Evolutionary conservation across 2,888 invertebrate genomes (phyloP).

Genomic region (Diarsia brunnea): DNA sequence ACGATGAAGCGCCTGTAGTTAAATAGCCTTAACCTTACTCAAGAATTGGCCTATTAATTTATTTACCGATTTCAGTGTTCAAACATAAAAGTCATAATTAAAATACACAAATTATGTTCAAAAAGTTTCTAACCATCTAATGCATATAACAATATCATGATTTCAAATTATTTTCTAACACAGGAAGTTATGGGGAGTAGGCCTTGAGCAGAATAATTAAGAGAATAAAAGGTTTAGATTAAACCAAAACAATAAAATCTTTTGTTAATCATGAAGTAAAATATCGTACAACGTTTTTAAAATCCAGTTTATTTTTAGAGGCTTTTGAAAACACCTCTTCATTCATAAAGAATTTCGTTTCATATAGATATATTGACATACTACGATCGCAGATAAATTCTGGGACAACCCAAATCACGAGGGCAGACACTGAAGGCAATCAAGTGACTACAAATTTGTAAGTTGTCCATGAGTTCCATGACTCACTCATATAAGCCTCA

Average conservation of each 20-base stretch:
- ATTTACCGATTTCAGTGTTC: too few species aligned
- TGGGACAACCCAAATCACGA: slow-evolving; percentile 19
- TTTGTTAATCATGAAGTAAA: not conserved
- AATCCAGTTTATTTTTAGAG: not conserved
- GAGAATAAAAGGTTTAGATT: too few species aligned
- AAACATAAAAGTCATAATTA: not conserved
- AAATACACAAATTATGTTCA: not conserved
- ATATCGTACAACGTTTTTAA: not conserved
- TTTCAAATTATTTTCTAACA: not conserved
- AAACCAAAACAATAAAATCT: not conserved
- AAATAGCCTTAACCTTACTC: too few species aligned
- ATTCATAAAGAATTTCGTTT: not conserved
- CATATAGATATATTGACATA: not conserved
- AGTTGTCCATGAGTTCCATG: slow-evolving; percentile 9
- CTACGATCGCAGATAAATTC: not conserved
- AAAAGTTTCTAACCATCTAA: not conserved
- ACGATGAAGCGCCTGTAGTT: too few species aligned
- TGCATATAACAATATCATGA: not conserved
- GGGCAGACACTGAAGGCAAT: slow-evolving; percentile 10
- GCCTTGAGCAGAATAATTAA: not conserved
- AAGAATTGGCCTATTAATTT: too few species aligned
- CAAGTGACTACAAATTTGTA: not conserved
- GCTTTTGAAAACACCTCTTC: not conserved
- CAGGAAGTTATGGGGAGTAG: not conserved
- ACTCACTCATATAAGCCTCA: slow-evolving; percentile 34